Evolutionary conservation across 2,888 invertebrate species (phyloP), one percentile per base, ranked within the genome.

Genomic region (Pimpla rufipes): DNA sequence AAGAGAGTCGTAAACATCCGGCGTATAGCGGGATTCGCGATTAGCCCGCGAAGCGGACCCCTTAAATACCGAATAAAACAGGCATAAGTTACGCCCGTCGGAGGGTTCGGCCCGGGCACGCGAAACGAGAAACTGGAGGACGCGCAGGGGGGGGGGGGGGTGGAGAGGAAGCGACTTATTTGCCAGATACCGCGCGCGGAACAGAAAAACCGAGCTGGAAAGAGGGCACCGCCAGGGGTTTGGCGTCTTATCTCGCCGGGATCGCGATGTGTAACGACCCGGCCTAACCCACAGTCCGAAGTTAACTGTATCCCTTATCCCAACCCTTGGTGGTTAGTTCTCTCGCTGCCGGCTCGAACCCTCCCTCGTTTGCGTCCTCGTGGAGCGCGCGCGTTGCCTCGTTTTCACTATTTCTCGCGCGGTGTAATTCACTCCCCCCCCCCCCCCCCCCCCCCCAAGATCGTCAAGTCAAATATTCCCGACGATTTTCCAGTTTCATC

Each of bases 201-300:
- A 76, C 42, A 55, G 55, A 76, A 45, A 45, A 11, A 73, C 45
- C 62, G 68, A 68, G 62, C 47, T 52, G 79, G 59, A 74, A 79
- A 79, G 62, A 47, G 74, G 82, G 40, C 74, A 79, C 59, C 74
- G 74, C 59, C 64, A 42, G 74, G 52, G 79, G 68, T 79, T 74
- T 70, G 74, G 74, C 82, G 55, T 79, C 68, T 75, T 82, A 82
- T 82, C 82, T 82, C 79, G 62, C 70, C 68, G 62, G 62, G 47
- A 79, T 82, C 79, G 68, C 45, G 79, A 70, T 82, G 64, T 68
- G 74, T 74, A 79, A 79, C 73, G 68, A 78, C 37, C 74, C 67
- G 40, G 70, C 52, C 75, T 74, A 59, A 47, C 59, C 52, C 79
- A 75, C 67, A 29, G 29, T 70, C 52, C 45, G 55, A 70, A 70